Evolutionary conservation across 2,113 vertebrate species (phyloP).

Genomic region (Emydura subglobosa): DNA sequence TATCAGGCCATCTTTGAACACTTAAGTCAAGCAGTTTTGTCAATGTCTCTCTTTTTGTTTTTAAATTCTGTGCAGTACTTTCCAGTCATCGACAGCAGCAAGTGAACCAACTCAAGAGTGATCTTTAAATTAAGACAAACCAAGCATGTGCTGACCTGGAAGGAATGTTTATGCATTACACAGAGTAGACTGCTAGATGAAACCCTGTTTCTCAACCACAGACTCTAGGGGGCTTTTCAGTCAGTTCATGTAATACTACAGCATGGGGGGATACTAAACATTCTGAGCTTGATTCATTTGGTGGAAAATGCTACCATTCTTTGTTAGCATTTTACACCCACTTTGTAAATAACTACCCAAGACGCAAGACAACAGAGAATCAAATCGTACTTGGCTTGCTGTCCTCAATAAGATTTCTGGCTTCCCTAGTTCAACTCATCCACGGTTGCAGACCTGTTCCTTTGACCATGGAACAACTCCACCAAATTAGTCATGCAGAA

Average conservation of each 20-base stretch:
- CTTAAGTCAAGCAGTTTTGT: neutral
- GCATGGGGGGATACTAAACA: neutral
- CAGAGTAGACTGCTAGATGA: neutral
- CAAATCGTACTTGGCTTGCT: neutral
- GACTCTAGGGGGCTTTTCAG: neutral
- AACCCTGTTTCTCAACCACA: accelerated
- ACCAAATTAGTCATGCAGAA: neutral
- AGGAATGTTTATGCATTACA: accelerated
- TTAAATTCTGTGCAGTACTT: accelerated
- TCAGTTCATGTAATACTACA: neutral
- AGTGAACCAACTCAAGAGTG: accelerated
- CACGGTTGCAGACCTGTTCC: neutral
- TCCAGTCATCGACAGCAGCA: neutral
- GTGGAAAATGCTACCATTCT: neutral
- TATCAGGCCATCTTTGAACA: neutral
- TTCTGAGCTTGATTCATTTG: neutral
- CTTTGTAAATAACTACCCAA: neutral
- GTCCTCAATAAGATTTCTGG: neutral
- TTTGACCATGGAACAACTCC: neutral
- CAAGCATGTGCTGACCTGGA: neutral
- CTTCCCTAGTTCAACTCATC: neutral
- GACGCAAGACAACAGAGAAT: neutral
- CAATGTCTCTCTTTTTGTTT: neutral
- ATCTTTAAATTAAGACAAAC: accelerated
- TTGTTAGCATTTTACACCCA: accelerated